Evolutionary conservation across 2,888 invertebrate genomes (phyloP).

Genomic region (Chalcosyrphus nemorum): DNA sequence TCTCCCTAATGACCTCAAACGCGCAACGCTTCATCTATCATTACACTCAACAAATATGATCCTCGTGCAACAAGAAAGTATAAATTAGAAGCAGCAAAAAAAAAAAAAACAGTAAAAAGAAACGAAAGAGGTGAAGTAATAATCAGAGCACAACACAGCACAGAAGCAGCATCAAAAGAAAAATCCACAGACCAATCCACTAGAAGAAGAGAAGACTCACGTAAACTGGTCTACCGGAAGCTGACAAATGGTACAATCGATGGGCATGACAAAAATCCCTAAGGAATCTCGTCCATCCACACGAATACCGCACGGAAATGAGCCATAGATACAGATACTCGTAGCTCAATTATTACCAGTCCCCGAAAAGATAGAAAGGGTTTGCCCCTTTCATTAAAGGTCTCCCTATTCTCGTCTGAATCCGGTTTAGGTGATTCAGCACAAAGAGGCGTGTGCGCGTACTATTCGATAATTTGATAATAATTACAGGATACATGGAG

Average conservation of each 20-base stretch:
- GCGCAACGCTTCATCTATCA: constrained; percentile 62
- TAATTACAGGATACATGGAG: constrained; percentile 57
- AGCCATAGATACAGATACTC: background rate
- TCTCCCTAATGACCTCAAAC: constrained; percentile 62
- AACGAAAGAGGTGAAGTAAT: constrained; percentile 42
- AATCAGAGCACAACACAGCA: constrained; percentile 61
- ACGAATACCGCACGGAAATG: constrained; percentile 44
- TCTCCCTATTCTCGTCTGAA: constrained; percentile 30
- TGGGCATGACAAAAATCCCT: constrained; percentile 43
- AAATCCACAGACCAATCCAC: background rate
- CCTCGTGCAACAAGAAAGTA: constrained; percentile 50
- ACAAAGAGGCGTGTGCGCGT: constrained; percentile 33
- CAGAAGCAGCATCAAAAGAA: background rate
- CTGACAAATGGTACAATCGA: constrained; percentile 67
- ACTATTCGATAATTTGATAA: constrained; percentile 55
- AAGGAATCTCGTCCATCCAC: constrained; percentile 33
- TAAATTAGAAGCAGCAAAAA: constrained; percentile 42
- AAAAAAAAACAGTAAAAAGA: background rate
- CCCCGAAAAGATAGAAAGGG: constrained; percentile 26
- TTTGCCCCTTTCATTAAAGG: constrained; percentile 25
- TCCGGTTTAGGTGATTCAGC: constrained; percentile 36
- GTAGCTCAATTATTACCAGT: background rate
- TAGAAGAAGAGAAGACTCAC: background rate
- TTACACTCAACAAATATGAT: constrained; percentile 43
- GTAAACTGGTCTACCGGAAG: constrained; percentile 71